phyloP scores from a whole-genome alignment of 2,113 vertebrate genomes.

The Bambusicola thoracicus region DNA sequence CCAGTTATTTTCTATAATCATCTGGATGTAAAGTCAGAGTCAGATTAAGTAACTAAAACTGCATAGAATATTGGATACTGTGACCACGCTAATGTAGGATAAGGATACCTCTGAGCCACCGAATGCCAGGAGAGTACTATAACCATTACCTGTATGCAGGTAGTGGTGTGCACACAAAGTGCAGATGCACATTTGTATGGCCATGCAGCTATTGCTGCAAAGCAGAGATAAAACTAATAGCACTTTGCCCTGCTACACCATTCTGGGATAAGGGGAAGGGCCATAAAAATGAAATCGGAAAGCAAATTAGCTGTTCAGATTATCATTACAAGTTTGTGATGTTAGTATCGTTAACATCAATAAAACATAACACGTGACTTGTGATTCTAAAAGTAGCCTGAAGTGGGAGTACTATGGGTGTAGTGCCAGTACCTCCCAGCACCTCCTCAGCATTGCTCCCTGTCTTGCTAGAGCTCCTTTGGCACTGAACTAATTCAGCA shows the following conservation, averaged over 20 bases:
- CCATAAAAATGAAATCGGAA: not conserved
- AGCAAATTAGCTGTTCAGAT: not conserved
- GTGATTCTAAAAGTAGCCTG: not conserved
- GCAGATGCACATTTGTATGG: not conserved
- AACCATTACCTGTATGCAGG: not conserved
- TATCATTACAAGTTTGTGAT: not conserved
- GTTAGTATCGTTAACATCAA: not conserved
- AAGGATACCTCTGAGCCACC: not conserved
- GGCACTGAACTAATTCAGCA: not conserved
- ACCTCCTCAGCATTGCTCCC: accelerated
- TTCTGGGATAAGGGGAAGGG: not conserved
- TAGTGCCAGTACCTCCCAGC: not conserved
- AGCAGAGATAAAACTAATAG: not conserved
- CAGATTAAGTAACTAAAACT: not conserved
- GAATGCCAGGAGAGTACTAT: not conserved
- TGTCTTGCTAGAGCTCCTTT: not conserved
- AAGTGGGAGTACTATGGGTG: not conserved
- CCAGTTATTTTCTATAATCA: not conserved
- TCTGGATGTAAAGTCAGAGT: not conserved
- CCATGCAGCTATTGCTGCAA: not conserved
- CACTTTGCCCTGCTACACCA: not conserved
- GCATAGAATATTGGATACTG: not conserved
- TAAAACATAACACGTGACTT: not conserved
- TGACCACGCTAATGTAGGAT: not conserved
- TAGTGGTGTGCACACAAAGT: not conserved